Base-by-base conservation (phyloP, 2,888 invertebrate species). In the Dryocosmus kuriphilus region DNA sequence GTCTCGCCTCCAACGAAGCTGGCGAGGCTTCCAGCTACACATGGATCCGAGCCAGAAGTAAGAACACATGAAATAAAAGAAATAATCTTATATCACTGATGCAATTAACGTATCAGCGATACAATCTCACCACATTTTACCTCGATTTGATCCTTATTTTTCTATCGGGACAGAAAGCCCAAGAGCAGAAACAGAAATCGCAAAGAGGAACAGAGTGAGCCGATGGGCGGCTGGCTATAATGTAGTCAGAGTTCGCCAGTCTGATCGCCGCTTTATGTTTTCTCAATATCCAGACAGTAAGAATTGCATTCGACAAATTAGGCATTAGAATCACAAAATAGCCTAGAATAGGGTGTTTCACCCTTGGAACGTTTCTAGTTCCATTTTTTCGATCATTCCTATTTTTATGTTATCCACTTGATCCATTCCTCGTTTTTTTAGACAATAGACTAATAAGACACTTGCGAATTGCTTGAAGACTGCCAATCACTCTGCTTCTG, bases 31-130 rank as follows among this genome's bases (percentile, higher is more conserved):
- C 97, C 6, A 95, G 96, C 81, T 96, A 96, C 85, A 97, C 98
- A 2, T 98, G 98, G 98, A 93, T 98, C 62, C 96, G 96, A 93
- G 98, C 98, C 38, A 98, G 98, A 95, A 98, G 98, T 98, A 94
- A 96, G 97, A 95, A 83, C 76, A 38, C n/a, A n/a, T 22, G 9
- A 61, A 61, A 32, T 35, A 63, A 63, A 32, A 30, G 1, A 35
- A 63, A 63, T 63, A 16, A n/a, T 51, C n/a, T 51, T 9, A 57
- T 9, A 14, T 60, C 60, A 27, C 60, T 60, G 60, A 27, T 27
- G 27, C 60, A 7, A 6, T 16, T 60, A 16, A 14, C 60, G 60
- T 60, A 16, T 60, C 60, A 60, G 60, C 14, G 14, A 24, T 60
- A 22, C 24, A 27, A 55, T 55, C 55, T 55, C 55, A 27, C 22